These are phyloP conservation scores for Psilopsiagon aurifrons DNA, from an alignment of 2,113 vertebrate genomes.

Conservation along the genomic window DNA sequence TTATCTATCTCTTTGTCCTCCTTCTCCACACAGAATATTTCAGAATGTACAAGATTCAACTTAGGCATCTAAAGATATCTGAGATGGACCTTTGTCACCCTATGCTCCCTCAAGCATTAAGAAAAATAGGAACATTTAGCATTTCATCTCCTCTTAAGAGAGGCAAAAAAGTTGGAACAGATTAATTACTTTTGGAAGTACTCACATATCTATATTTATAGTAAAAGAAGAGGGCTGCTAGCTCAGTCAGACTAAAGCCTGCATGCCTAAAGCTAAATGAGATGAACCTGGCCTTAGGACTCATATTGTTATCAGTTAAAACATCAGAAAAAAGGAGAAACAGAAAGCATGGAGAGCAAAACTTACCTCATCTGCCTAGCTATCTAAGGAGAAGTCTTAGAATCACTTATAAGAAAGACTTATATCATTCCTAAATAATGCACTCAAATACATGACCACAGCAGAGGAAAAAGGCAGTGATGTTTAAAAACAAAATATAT, in stretches of 20 bases:
- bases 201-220: neutral
- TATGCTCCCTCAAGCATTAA: neutral
- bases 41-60: neutral
- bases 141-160: neutral
- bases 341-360: neutral
- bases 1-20: neutral
- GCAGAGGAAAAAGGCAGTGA: neutral
- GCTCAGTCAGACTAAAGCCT: neutral
- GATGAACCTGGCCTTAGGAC: neutral
- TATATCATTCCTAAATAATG: neutral
- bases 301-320: neutral
- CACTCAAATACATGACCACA: neutral
- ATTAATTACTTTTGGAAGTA: neutral
- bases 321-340: neutral
- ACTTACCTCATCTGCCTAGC: neutral
- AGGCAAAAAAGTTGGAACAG: neutral
- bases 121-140: neutral
- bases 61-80: neutral
- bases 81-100: neutral
- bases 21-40: neutral
- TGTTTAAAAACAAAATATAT: neutral
- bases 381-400: neutral
- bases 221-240: neutral
- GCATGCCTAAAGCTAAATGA: neutral
- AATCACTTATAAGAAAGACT: neutral